Evolutionary conservation across 2,113 vertebrate genomes (phyloP).

Genomic region (Chionomys nivalis): DNA sequence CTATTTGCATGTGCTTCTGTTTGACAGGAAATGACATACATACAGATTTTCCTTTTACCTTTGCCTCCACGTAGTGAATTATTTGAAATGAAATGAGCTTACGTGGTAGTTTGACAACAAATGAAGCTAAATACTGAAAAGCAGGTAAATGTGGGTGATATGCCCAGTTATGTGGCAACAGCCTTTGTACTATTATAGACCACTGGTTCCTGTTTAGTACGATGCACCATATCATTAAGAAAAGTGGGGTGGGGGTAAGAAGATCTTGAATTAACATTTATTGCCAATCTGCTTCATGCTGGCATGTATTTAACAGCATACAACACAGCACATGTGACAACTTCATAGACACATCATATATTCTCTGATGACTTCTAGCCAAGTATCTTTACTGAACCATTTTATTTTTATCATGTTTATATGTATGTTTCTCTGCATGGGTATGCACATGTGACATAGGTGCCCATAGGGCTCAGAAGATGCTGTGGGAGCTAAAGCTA

Average conservation of each 20-base stretch:
- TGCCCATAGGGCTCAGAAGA: background rate
- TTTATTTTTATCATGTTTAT: background rate
- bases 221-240: background rate
- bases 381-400: background rate
- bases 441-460: too few species aligned
- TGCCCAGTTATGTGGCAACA: background rate
- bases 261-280: background rate
- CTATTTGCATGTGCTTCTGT: background rate
- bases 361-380: background rate
- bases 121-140: background rate
- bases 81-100: conserved; percentile 8
- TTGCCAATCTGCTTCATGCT: background rate
- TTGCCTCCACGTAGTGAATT: background rate
- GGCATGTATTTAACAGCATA: background rate
- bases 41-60: background rate
- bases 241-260: fast-evolving
- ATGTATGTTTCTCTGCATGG: background rate
- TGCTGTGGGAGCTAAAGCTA: background rate
- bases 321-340: background rate
- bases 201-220: background rate
- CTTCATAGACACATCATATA: background rate
- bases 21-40: background rate
- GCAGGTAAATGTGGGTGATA: background rate
- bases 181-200: background rate
- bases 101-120: background rate